Percentiles rank a stretch among this genome's conserved stretches.
phyloP scores from a whole-genome alignment of 2,888 invertebrate genomes.

The Taphrorychus bicolor region DNA sequence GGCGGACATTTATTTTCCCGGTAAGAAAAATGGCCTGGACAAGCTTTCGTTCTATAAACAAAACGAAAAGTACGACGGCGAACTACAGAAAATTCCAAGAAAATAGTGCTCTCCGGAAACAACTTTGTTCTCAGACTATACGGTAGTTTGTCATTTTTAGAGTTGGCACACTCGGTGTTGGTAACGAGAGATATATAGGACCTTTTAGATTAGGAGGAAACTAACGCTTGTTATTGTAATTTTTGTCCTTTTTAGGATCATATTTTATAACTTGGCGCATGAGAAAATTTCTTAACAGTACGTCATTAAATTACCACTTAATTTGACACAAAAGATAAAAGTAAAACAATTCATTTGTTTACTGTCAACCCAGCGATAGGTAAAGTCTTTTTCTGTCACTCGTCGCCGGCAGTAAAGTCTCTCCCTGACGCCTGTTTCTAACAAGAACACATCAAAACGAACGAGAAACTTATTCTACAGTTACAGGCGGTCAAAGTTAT shows the following conservation, averaged over 20 bases:
- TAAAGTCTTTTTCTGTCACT: no score
- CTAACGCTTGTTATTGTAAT: conserved; percentile 2
- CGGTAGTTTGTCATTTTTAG: conserved; percentile 37
- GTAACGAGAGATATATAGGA: conserved; percentile 19
- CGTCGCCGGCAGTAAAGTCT: no score
- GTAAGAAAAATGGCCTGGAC: conserved; percentile 36
- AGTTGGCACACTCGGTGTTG: conserved; percentile 21
- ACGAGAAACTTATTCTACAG: no score
- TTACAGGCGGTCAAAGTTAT: no score
- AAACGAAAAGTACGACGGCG: conserved; percentile 30
- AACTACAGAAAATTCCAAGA: conserved; percentile 30
- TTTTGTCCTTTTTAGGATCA: background rate
- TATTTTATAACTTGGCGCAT: background rate
- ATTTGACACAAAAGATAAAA: no score
- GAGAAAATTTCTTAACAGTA: no score
- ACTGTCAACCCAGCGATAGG: no score
- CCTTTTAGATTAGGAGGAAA: conserved; percentile 18
- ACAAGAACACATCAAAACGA: no score
- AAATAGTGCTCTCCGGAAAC: conserved; percentile 36
- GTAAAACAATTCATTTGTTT: no score
- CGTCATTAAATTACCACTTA: no score
- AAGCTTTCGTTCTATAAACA: conserved; percentile 40
- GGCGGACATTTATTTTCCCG: conserved; percentile 36
- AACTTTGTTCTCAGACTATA: conserved; percentile 35
- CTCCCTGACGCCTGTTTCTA: no score